A percentile compares a stretch with the other conserved stretches of the same genome.
Evolutionary conservation across 2,888 invertebrate species (phyloP).

Genomic region (Protophormia terraenovae): DNA sequence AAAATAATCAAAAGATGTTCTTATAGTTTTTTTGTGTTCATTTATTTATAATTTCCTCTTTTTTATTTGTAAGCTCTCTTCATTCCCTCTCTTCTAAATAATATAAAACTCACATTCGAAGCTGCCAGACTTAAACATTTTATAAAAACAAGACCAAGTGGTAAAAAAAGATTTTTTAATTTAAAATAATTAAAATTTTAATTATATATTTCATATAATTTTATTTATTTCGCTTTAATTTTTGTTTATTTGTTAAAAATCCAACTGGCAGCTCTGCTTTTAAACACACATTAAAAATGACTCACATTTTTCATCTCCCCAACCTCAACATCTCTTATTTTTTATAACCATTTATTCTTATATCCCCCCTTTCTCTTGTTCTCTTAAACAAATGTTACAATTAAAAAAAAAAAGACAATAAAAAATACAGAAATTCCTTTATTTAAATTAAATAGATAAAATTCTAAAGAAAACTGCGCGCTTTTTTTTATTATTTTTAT

Average conservation of each 20-base stretch:
- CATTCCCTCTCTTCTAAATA: constrained; percentile 33
- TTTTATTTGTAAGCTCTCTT: not conserved
- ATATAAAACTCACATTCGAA: constrained; percentile 29
- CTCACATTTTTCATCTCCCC: constrained; percentile 59
- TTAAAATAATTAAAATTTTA: no score
- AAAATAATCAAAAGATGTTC: constrained; percentile 4
- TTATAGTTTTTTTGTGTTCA: not conserved
- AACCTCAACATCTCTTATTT: constrained; percentile 17
- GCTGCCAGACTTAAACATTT: no score
- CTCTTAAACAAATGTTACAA: constrained; percentile 35
- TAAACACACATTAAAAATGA: constrained; percentile 52
- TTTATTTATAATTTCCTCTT: constrained; percentile 33
- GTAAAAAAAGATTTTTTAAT: no score
- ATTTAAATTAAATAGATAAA: constrained; percentile 19
- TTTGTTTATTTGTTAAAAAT: no score
- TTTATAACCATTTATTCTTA: not conserved
- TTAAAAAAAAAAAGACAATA: constrained; percentile 8
- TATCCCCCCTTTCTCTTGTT: not conserved
- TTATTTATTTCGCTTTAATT: no score
- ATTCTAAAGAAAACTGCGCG: constrained; percentile 47
- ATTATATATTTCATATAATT: no score
- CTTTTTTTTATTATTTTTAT: constrained; percentile 33
- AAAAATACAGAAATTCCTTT: constrained; percentile 31
- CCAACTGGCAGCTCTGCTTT: no score
- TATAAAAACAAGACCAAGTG: no score